These are phyloP conservation scores for Drosophila merina DNA, from an alignment of 2,888 invertebrate species.

Conservation along the genomic window DNA sequence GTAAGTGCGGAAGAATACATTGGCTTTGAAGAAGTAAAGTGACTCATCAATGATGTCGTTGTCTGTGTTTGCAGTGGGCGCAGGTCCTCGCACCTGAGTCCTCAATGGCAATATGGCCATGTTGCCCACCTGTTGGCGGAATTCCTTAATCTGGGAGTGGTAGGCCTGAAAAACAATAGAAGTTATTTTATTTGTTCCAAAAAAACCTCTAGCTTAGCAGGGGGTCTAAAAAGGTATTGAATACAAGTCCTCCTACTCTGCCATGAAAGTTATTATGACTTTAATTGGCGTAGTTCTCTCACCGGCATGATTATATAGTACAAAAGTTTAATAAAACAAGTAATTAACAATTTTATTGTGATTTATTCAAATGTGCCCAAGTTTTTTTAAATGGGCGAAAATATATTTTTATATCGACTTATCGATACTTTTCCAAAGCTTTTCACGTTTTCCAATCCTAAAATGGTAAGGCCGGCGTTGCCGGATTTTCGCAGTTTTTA, in stretches of 20 bases:
- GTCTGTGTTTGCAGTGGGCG: slow-evolving; percentile 89
- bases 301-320: slow-evolving; percentile 52
- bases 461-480: no score
- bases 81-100: slow-evolving; percentile 96
- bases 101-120: slow-evolving; percentile 95
- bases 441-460: no score
- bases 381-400: neutral
- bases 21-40: slow-evolving; percentile 98
- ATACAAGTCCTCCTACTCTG: neutral
- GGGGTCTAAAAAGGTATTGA: slow-evolving; percentile 11
- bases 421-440: neutral
- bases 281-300: slow-evolving; percentile 6
- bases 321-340: neutral
- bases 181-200: neutral
- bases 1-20: slow-evolving; percentile 99
- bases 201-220: slow-evolving; percentile 2
- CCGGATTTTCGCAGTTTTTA: no score
- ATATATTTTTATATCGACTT: neutral
- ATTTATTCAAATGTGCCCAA: neutral
- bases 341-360: neutral
- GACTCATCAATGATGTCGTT: slow-evolving; percentile 99
- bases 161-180: slow-evolving; percentile 89
- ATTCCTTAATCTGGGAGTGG: slow-evolving; percentile 94
- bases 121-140: slow-evolving; percentile 92
- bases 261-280: neutral